phyloP scores from a whole-genome alignment of 2,113 vertebrate genomes.

The Atherinomorus stipes region DNA sequence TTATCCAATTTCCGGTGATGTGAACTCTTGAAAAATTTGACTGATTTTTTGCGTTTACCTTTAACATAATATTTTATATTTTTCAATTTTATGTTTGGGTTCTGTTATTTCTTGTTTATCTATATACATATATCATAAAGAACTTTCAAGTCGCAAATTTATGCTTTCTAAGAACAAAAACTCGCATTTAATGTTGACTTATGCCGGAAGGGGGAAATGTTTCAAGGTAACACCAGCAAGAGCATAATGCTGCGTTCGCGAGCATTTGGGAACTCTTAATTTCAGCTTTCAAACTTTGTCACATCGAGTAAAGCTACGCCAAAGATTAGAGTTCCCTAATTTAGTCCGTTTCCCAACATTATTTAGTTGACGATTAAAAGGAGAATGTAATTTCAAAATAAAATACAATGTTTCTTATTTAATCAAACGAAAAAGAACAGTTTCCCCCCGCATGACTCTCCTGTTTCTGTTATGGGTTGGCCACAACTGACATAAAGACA shows the following conservation, averaged over 20 bases:
- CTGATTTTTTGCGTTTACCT: no score
- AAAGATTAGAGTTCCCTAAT: no score
- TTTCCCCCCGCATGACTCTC: no score
- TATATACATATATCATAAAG: no score
- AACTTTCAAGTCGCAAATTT: not conserved
- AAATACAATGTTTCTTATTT: not conserved
- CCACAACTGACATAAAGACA: not conserved
- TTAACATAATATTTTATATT: no score
- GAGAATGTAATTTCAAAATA: not conserved
- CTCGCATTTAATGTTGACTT: not conserved
- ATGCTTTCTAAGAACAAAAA: no score
- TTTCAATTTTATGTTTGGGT: not conserved
- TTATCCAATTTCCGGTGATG: not conserved
- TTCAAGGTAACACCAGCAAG: conserved; percentile 43
- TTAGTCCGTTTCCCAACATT: not conserved
- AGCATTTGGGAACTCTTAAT: no score
- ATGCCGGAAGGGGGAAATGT: not conserved
- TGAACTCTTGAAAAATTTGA: not conserved
- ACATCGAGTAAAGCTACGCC: no score
- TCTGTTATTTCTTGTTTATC: no score
- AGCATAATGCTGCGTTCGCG: not conserved
- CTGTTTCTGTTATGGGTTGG: not conserved
- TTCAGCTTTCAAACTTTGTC: not conserved
- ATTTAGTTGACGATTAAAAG: not conserved
- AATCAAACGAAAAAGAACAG: no score